These are phyloP conservation scores for Coracias cyanogaster DNA, from an alignment of 2,797 vertebrate genomes.

Conservation along the genomic window DNA sequence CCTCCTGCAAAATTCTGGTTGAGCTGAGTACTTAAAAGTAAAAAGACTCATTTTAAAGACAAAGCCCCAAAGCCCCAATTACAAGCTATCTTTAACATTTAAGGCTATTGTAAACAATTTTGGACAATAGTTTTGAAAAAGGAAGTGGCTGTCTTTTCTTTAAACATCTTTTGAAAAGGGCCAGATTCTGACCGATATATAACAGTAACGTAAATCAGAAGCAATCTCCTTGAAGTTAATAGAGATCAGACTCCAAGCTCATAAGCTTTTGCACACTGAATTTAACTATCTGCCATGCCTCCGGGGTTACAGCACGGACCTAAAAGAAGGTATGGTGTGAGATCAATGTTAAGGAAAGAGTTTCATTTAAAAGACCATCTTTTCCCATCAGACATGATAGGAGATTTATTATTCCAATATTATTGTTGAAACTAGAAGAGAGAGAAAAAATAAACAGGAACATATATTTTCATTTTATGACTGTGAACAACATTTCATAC, in stretches of 20 bases:
- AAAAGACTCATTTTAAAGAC: neutral
- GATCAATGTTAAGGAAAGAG: conserved; percentile 64
- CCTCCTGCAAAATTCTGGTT: neutral
- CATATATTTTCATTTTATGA: conserved; percentile 71
- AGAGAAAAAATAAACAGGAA: conserved; percentile 66
- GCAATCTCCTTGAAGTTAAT: conserved; percentile 45
- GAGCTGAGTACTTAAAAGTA: neutral
- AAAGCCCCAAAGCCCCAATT: neutral
- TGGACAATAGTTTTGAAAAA: neutral
- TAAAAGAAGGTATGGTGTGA: conserved; percentile 32
- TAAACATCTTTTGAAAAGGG: neutral
- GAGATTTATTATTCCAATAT: conserved; percentile 75
- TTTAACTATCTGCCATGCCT: conserved; percentile 65
- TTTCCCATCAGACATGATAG: conserved; percentile 65
- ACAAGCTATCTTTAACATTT: neutral
- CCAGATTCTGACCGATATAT: neutral
- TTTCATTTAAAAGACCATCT: conserved; percentile 67
- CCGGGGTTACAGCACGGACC: conserved; percentile 26
- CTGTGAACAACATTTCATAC: conserved; percentile 68
- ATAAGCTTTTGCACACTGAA: conserved; percentile 33
- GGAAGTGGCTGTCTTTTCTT: neutral
- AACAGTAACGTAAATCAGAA: conserved; percentile 29
- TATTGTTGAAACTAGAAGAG: conserved; percentile 59
- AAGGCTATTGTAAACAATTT: neutral
- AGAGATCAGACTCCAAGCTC: conserved; percentile 44